Base-by-base conservation (phyloP, 1,140 invertebrate species). In the Camponotus floridanus region DNA sequence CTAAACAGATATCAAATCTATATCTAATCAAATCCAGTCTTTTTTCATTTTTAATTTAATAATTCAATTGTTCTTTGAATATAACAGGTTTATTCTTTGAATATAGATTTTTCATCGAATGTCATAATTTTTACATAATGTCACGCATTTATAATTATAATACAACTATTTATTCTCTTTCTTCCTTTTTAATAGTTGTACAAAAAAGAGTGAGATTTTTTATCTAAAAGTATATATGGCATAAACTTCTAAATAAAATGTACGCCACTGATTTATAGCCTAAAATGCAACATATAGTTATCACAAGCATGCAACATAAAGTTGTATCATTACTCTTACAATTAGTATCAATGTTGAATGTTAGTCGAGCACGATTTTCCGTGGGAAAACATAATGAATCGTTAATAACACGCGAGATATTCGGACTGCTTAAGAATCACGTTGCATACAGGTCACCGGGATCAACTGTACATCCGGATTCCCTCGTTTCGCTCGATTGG, bases 401-500 rank as follows among this genome's bases (percentile, higher is more conserved):
- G 33, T 80, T 80, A 80, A 70, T 70, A 55, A 18, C 51, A 80
- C n/a, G 48, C 64, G 45, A 57, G 48, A n/a, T n/a, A 42, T 9
- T 80, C 21, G 36, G 48, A n/a, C 18, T 48, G 42, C 61, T 78
- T 21, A 78, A 78, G 45, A 51, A 67, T 79, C 15, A 13, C 48
- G 64, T 65, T 76, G 26, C 74, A 39, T 18, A 11, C n/a, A 39
- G 48, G 36, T 79, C 13, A 7, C 13, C 48, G 65, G 4, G 9
- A 57, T 80, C 78, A 57, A 48, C 57, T 21, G 15, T 59, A 39
- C 18, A 26, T 73, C 39, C 26, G 7, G 51, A 59, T 33, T 45
- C 67, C 18, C 61, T 81, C 39, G 21, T 55, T 45, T 39, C 65
- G 26, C 57, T 61, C 57, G 79, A 81, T 81, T 81, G 73, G 55